Conservation (phyloP, 2,888 invertebrate species). For the Acrobasis consociella region DNA sequence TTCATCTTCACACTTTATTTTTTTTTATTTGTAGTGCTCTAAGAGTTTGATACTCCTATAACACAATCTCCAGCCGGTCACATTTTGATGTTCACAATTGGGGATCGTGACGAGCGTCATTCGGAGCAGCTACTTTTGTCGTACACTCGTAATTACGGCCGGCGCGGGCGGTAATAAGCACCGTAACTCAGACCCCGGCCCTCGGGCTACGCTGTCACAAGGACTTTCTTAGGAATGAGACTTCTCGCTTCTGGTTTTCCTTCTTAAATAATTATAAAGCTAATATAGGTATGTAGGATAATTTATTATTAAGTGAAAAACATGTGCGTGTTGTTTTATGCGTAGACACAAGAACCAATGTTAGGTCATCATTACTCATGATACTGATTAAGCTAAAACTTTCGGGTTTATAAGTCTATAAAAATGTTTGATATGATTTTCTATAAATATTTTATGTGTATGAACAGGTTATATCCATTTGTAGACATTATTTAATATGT, state of each 20-base stretch:
- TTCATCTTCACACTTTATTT: too few species aligned
- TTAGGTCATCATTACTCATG: too few species aligned
- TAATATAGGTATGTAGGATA: slow-evolving; percentile 8
- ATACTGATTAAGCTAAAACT: too few species aligned
- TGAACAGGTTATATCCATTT: too few species aligned
- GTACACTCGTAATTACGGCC: slow-evolving; percentile 13
- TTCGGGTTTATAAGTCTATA: too few species aligned
- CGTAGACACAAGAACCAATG: too few species aligned
- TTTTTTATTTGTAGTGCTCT: too few species aligned
- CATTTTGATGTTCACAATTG: slow-evolving; percentile 7
- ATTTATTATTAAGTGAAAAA: not conserved
- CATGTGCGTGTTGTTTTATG: not conserved
- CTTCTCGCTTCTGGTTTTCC: slow-evolving; percentile 16
- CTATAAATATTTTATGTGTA: too few species aligned
- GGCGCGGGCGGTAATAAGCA: slow-evolving; percentile 7
- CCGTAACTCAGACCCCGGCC: slow-evolving; percentile 20
- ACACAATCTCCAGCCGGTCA: not conserved
- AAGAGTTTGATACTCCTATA: too few species aligned
- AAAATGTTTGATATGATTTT: too few species aligned
- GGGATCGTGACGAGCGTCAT: slow-evolving; percentile 18
- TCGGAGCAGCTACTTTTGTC: slow-evolving; percentile 18
- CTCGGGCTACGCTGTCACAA: slow-evolving; percentile 8
- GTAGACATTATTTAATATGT: too few species aligned
- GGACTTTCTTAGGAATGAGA: slow-evolving; percentile 18
- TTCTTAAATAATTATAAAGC: slow-evolving; percentile 6